A percentile compares a stretch with the other conserved stretches of the same genome.
Conservation (phyloP, 2,888 invertebrate genomes). For the Flexamia atlantica region DNA sequence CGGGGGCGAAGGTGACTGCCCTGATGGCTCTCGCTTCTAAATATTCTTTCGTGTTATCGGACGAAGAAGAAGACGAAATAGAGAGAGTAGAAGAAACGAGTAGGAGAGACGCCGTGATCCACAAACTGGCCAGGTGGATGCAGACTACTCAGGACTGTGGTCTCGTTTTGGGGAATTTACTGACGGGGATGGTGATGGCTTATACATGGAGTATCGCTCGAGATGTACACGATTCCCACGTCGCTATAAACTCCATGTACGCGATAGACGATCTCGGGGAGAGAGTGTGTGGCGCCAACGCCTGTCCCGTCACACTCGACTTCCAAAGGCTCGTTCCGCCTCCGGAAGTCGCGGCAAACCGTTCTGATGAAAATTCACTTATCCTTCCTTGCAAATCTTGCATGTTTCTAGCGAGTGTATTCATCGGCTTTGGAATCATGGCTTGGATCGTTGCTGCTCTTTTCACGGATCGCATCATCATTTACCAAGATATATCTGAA, state of each 20-base stretch:
- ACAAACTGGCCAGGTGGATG: conserved; percentile 77
- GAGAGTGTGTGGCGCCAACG: conserved; percentile 79
- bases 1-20: conserved; percentile 72
- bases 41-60: conserved; percentile 74
- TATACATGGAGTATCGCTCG: conserved; percentile 72
- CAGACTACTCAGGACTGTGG: conserved; percentile 79
- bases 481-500: conserved; percentile 75
- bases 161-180: conserved; percentile 77
- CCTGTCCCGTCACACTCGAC: conserved; percentile 75
- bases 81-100: conserved; percentile 67
- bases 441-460: conserved; percentile 75
- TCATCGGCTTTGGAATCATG: conserved; percentile 75
- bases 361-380: conserved; percentile 23
- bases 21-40: conserved; percentile 75
- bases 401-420: conserved; percentile 74
- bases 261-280: conserved; percentile 77
- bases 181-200: conserved; percentile 76
- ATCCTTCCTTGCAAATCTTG: conserved; percentile 73
- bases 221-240: conserved; percentile 61
- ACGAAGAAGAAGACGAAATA: conserved; percentile 74
- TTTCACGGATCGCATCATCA: conserved; percentile 77
- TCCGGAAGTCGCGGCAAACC: conserved; percentile 12
- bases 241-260: conserved; percentile 76
- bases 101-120: conserved; percentile 71
- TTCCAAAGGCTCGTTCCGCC: conserved; percentile 7